Conservation (phyloP, 92 coral and sea anemone species). For the Paragorgia papillata region DNA sequence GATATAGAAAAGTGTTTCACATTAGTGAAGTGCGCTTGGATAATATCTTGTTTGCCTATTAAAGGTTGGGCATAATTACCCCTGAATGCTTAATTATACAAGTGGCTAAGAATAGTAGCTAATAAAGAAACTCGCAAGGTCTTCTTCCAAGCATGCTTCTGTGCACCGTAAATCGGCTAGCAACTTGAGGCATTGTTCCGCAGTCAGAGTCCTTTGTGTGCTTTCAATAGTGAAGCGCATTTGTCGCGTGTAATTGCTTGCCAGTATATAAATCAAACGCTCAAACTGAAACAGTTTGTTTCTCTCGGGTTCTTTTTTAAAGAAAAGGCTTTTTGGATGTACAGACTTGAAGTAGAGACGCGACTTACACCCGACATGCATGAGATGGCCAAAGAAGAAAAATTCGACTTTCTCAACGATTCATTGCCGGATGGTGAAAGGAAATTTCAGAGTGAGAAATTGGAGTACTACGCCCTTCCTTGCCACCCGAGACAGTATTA, state of each 20-base stretch:
- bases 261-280: conserved; percentile 2
- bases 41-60: conserved; percentile 30
- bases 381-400: background rate
- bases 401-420: conserved; percentile 12
- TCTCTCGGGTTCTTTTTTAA: background rate
- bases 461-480: background rate
- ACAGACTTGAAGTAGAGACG: background rate
- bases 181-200: conserved; percentile 36
- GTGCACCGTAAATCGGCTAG: conserved; percentile 31
- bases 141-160: conserved; percentile 14
- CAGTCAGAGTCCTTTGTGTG: conserved; percentile 20
- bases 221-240: conserved; percentile 13
- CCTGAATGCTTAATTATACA: conserved; percentile 45
- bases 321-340: background rate
- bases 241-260: conserved; percentile 1
- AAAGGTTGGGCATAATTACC: conserved; percentile 40
- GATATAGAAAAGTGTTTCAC: background rate
- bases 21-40: conserved; percentile 1
- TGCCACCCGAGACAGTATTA: conserved; percentile 12
- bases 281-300: background rate
- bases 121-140: conserved; percentile 34
- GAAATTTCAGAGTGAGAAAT: background rate
- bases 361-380: conserved; percentile 3
- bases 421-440: background rate
- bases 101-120: conserved; percentile 39